Evolutionary conservation across 1,140 invertebrate species (phyloP).

Genomic region (Lysiphlebus fabarum): DNA sequence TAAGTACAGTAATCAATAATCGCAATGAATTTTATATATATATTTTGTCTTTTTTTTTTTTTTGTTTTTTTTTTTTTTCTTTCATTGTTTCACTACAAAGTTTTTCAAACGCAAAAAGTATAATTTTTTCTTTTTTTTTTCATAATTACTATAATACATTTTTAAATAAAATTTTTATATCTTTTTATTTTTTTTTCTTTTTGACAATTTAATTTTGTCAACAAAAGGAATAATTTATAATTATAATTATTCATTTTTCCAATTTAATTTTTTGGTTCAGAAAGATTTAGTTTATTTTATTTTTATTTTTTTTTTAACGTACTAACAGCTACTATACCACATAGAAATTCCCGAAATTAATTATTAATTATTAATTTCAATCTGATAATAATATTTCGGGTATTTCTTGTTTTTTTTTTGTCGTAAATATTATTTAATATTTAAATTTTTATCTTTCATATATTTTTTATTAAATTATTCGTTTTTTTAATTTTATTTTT

Average conservation of each 20-base stretch:
- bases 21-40: conserved; percentile 23
- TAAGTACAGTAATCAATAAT: conserved; percentile 44
- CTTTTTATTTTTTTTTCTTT: conserved; percentile 13
- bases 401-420: conserved; percentile 10
- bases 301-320: neutral
- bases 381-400: neutral
- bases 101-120: conserved; percentile 23
- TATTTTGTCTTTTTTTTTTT: too few species aligned
- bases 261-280: conserved; percentile 13
- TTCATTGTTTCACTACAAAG: conserved; percentile 22
- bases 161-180: too few species aligned
- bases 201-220: conserved; percentile 16
- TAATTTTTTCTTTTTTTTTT: conserved; percentile 18
- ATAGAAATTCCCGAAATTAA: neutral
- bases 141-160: conserved; percentile 28
- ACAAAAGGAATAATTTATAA: conserved; percentile 21
- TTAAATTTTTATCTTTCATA: conserved; percentile 16
- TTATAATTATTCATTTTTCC: conserved; percentile 6
- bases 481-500: conserved; percentile 32
- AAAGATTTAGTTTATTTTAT: conserved; percentile 20
- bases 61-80: conserved; percentile 16
- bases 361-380: neutral
- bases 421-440: neutral
- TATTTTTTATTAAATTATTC: conserved; percentile 25
- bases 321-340: conserved; percentile 18